Conservation (phyloP, 2,113 vertebrate genomes). For the Accipiter cooperii region DNA sequence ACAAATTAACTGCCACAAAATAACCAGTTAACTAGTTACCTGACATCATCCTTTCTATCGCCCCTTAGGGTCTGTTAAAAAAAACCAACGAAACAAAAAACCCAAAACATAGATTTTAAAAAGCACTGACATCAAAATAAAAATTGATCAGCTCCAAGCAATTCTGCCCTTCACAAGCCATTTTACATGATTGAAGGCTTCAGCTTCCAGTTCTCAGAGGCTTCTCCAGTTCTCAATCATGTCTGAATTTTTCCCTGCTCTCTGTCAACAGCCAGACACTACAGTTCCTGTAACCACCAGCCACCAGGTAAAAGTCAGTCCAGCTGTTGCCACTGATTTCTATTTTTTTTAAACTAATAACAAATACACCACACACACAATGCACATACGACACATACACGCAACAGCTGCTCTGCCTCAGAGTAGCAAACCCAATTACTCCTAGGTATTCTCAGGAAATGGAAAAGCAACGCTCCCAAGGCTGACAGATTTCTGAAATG, state of each 20-base stretch:
- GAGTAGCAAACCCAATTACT: background rate
- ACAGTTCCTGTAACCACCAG: background rate
- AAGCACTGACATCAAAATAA: slow-evolving; percentile 6
- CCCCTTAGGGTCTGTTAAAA: background rate
- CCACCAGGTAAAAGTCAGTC: background rate
- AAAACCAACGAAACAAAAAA: background rate
- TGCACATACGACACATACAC: background rate
- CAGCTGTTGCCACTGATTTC: background rate
- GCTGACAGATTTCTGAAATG: slow-evolving; percentile 5
- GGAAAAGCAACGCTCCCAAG: background rate
- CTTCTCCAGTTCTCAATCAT: background rate
- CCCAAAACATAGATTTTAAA: background rate
- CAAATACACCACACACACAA: background rate
- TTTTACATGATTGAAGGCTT: background rate
- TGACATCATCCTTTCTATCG: background rate
- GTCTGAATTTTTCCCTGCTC: background rate
- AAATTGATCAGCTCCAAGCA: background rate
- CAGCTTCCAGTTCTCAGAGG: background rate
- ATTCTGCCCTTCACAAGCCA: background rate
- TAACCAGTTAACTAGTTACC: background rate
- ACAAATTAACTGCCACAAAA: background rate
- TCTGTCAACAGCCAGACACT: background rate
- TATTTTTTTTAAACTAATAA: background rate
- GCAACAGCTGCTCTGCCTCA: background rate
- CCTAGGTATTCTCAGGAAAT: background rate